A percentile compares a stretch with the other conserved stretches of the same genome.
These are phyloP conservation scores for Xenopus borealis DNA, from an alignment of 2,113 vertebrate genomes.

Conservation along the genomic window DNA sequence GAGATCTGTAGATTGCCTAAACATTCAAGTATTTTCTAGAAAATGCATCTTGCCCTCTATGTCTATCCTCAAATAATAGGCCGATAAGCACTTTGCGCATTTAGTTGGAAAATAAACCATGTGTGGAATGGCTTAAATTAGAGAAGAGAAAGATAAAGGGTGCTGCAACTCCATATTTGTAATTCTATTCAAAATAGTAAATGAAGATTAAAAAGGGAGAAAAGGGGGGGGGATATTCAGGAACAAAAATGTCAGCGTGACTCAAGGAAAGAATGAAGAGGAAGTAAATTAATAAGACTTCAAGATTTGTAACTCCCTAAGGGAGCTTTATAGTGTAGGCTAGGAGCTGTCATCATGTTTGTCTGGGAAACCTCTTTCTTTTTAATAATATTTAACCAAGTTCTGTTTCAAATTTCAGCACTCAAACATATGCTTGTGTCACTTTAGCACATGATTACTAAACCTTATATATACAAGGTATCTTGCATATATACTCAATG, in stretches of 20 bases:
- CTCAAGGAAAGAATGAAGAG: constrained; percentile 29
- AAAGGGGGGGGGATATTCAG: too few relatives aligned
- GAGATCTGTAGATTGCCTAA: too few relatives aligned
- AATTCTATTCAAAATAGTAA: too few relatives aligned
- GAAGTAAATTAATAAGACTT: constrained; percentile 19
- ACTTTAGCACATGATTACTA: neutral
- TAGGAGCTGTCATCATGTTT: constrained; percentile 8
- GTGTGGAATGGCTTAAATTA: too few relatives aligned
- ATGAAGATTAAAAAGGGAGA: too few relatives aligned
- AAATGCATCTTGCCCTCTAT: too few relatives aligned
- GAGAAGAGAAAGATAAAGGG: too few relatives aligned
- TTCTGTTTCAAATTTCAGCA: constrained; percentile 6
- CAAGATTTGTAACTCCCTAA: constrained; percentile 8
- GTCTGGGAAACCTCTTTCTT: constrained; percentile 17
- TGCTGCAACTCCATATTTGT: too few relatives aligned
- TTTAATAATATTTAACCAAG: constrained; percentile 20
- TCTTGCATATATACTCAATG: neutral
- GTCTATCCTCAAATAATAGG: too few relatives aligned
- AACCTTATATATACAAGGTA: neutral
- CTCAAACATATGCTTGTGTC: neutral
- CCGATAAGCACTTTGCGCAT: too few relatives aligned
- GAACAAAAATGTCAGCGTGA: constrained; percentile 15
- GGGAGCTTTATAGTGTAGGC: constrained; percentile 11
- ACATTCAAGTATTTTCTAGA: too few relatives aligned
- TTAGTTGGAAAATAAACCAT: too few relatives aligned